Evolutionary conservation across 1,140 invertebrate species (phyloP), one percentile per base, ranked within the genome.

Genomic region (Platorchestia sp.): DNA sequence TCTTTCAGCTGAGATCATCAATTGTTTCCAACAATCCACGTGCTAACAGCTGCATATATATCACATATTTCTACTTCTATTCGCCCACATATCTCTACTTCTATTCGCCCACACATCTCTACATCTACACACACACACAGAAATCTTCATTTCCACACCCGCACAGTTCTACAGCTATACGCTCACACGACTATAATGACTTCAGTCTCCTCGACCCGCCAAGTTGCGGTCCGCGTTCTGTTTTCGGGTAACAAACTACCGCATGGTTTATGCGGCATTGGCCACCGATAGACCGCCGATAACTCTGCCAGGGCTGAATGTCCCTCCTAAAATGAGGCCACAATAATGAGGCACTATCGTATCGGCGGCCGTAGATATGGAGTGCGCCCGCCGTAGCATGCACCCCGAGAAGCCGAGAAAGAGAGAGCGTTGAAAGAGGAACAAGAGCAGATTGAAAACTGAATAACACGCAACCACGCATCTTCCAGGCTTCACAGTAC

Each of bases 271-370:
- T 93, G 45, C 91, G 91, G 43, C 91, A 93, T 93, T 93, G 91
- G 91, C 91, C 91, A 93, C 91, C 91, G 91, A 93, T 93, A 93
- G 45, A 93, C 91, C 91, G 36, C 91, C 91, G 91, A 93, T 93
- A 93, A 45, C 45, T 45, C 45, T 93, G 91, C 91, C 43, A 44
- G 10, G 10, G 43, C 45, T 93, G 91, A 93, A 93, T 93, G 91
- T 93, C 91, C 43, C 91, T 47, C 43, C 91, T 93, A 93, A 93
- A 93, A 93, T 93, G 91, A 47, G 91, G 45, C 91, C 36, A 47
- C 91, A 93, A 93, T 93, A 93, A 93, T 47, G 91, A 93, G 43
- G 43, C 91, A 45, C 43, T 93, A 93, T 93, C 91, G 91, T 93
- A 93, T 93, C 91, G 91, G 91, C 36, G 45, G 91, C 45, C 91